Base-by-base conservation (phyloP, 2,888 invertebrate genomes). In the Plagodis dolabraria region DNA sequence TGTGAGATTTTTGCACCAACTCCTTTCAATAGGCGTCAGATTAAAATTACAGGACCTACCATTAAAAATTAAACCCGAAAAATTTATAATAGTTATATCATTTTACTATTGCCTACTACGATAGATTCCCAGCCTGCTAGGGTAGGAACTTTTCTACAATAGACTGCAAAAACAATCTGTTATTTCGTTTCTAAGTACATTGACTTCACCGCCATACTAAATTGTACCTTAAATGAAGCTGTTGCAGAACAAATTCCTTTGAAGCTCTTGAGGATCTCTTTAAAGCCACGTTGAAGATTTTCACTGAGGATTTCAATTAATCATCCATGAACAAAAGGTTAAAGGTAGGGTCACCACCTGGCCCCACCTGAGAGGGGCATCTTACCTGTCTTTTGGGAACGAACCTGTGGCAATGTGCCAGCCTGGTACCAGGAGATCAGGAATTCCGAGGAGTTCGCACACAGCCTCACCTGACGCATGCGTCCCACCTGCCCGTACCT, bases 331-430 rank as follows among this genome's bases (percentile, higher is more conserved):
- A 64, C 43, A 50, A 57, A 57, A 57, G 61, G 64, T 63, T 52
- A 50, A 55, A 57, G 57, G 47, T 76, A 82, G 82, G 86, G 86
- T 86, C 83, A 82, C 73, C 81, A 79, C 79, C 70, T 68, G 58
- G 75, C 69, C 72, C 76, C 77, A 68, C 77, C 71, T 82, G 83
- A 79, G 85, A 83, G 73, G 73, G 73, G 73, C 76, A 74, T 69
- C 47, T 74, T 86, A 87, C 87, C 86, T 86, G 87, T 71, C 72
- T 72, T 82, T 85, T 82, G 85, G 85, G 82, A 88, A 85, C 86
- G 77, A 93, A 93, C 93, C 93, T 93, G 93, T 93, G 93, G 93
- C 93, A 93, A 86, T 75, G 83, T 93, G 93, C 93, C 93, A 93
- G 92, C 85, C 91, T 82, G 74, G 80, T 91, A 93, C 91, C 83